Evolutionary conservation across 2,113 vertebrate species (phyloP).

Genomic region (Rhizomys pruinosus): DNA sequence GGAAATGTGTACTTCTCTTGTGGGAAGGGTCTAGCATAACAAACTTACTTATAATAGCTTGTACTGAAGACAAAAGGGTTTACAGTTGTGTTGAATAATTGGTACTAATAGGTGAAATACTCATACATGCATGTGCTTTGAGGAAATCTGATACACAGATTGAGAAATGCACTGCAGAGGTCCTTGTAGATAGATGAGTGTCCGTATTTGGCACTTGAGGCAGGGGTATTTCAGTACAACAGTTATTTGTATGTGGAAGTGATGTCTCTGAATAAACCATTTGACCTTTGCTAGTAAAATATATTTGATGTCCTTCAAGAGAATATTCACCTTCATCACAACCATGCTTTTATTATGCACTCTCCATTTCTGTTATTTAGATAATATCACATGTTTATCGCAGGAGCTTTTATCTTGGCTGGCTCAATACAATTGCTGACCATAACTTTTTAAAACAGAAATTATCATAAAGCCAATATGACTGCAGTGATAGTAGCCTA

Average conservation of each 20-base stretch:
- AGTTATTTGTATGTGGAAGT: not conserved
- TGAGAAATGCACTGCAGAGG: not conserved
- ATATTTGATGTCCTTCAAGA: not conserved
- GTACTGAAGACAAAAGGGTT: constrained; percentile 2
- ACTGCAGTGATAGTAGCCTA: constrained; percentile 30
- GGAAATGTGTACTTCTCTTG: not conserved
- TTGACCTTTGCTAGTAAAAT: constrained; percentile 29
- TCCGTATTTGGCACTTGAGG: constrained; percentile 14
- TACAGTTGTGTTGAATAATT: not conserved
- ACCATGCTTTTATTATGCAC: constrained; percentile 20
- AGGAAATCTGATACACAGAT: not conserved
- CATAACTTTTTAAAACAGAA: constrained; percentile 63
- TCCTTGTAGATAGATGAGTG: constrained; percentile 25
- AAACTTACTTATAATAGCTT: not conserved
- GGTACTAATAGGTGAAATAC: not conserved
- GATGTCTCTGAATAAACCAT: constrained; percentile 18
- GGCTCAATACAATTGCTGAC: constrained; percentile 40
- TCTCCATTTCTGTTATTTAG: constrained; percentile 56
- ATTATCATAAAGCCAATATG: not conserved
- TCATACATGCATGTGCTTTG: not conserved
- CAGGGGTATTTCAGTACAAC: not conserved
- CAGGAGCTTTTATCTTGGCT: constrained; percentile 8
- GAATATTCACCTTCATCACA: constrained; percentile 18
- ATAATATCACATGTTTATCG: constrained; percentile 44
- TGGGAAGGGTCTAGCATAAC: not conserved